These are phyloP conservation scores for Bombus terrestris DNA, from an alignment of 1,140 invertebrate species.

Conservation along the genomic window DNA sequence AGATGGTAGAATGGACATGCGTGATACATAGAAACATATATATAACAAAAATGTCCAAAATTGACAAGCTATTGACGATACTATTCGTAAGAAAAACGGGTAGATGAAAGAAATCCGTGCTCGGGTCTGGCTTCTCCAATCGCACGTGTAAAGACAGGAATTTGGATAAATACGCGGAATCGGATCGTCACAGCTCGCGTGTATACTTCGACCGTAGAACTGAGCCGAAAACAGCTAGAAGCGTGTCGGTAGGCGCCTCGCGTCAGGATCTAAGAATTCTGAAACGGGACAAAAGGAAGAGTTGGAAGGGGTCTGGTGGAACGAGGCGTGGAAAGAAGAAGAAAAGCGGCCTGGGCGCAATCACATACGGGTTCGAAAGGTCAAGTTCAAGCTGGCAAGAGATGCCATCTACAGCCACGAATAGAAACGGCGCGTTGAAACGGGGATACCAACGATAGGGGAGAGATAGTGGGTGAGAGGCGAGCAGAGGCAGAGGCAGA, in stretches of 20 bases:
- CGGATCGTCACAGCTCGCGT: no score
- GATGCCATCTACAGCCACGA: conserved; percentile 57
- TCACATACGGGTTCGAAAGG: conserved; percentile 64
- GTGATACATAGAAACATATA: no score
- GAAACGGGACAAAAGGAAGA: conserved; percentile 9
- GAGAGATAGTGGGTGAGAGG: conserved; percentile 36
- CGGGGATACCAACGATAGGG: conserved; percentile 34
- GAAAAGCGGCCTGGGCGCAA: conserved; percentile 51
- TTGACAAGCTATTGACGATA: no score
- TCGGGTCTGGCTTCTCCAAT: no score
- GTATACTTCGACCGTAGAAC: no score
- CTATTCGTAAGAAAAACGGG: no score
- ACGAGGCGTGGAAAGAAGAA: conserved; percentile 36
- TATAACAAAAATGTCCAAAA: no score
- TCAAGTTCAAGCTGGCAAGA: conserved; percentile 67
- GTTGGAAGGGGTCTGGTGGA: not conserved
- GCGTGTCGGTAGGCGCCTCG: not conserved
- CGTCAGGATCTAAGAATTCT: not conserved
- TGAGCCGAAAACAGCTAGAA: not conserved
- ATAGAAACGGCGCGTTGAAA: conserved; percentile 51
- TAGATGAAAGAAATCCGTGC: no score
- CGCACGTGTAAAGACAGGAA: no score
- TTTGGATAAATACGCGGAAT: no score
- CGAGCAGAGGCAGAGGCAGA: conserved; percentile 14
- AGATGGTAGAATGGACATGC: no score